Percentiles rank a stretch among this genome's conserved stretches.
These are phyloP conservation scores for Magallana ariakensis DNA, from an alignment of 1,140 invertebrate genomes.

Conservation along the genomic window DNA sequence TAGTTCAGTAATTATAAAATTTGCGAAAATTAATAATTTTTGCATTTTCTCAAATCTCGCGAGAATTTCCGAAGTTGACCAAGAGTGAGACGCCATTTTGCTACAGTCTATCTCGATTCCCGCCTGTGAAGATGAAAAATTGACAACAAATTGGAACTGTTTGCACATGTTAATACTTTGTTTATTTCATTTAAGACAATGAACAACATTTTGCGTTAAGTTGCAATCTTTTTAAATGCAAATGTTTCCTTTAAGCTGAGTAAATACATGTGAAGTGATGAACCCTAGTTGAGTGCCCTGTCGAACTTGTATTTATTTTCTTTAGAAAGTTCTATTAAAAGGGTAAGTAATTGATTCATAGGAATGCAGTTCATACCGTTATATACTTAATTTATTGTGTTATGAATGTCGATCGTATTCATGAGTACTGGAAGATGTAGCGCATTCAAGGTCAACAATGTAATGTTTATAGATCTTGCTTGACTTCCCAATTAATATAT, in stretches of 20 bases:
- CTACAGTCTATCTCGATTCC: conserved; percentile 60
- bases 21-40: conserved; percentile 12
- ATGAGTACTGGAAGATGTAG: too few species aligned
- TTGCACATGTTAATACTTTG: conserved; percentile 29
- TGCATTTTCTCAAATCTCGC: conserved; percentile 50
- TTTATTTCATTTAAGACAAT: conserved; percentile 13
- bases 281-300: conserved; percentile 35
- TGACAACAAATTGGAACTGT: not conserved
- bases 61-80: conserved; percentile 54
- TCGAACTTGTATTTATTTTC: conserved; percentile 23
- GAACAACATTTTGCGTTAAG: not conserved
- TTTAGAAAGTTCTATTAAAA: not conserved
- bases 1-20: not conserved
- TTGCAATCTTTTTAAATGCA: conserved; percentile 2
- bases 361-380: not conserved
- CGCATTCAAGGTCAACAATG: conserved; percentile 16
- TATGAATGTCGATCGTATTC: too few species aligned
- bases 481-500: not conserved
- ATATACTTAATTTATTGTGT: not conserved
- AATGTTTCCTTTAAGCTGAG: conserved; percentile 8
- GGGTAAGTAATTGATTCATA: not conserved
- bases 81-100: conserved; percentile 68
- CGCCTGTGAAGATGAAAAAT: conserved; percentile 57
- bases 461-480: not conserved
- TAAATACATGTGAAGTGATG: conserved; percentile 39